Evolutionary conservation across 2,113 vertebrate genomes (phyloP).

Genomic region (Corapipo altera): DNA sequence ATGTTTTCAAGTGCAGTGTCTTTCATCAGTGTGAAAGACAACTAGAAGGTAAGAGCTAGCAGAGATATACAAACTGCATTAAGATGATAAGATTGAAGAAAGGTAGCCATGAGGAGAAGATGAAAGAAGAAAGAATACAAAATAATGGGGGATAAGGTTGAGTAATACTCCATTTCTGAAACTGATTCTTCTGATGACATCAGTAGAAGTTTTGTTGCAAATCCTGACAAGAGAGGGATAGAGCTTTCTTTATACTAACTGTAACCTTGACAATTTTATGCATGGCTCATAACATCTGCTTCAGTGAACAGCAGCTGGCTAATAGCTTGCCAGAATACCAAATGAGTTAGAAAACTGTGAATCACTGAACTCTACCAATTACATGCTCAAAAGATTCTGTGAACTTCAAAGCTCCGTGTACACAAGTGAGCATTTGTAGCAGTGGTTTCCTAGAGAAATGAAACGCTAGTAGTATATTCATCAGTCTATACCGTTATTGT

Average conservation of each 20-base stretch:
- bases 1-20: neutral
- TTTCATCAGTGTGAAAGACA: neutral
- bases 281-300: slow-evolving; percentile 58
- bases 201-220: neutral
- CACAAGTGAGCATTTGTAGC: slow-evolving; percentile 8
- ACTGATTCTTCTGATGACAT: neutral
- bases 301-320: slow-evolving; percentile 60
- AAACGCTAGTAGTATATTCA: neutral
- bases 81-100: neutral
- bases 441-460: neutral
- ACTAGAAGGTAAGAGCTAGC: neutral
- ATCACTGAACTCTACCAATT: slow-evolving; percentile 63
- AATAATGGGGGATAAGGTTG: neutral
- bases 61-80: neutral
- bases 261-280: slow-evolving; percentile 60
- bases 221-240: neutral
- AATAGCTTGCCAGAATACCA: slow-evolving; percentile 57
- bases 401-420: slow-evolving; percentile 28
- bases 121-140: neutral
- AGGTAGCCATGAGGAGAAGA: neutral
- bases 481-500: neutral
- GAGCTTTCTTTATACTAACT: neutral
- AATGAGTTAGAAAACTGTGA: slow-evolving; percentile 61
- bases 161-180: neutral
- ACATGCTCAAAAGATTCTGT: slow-evolving; percentile 48